phyloP scores from a whole-genome alignment of 2,113 vertebrate genomes.

The Ptilorrhoa leucosticta region DNA sequence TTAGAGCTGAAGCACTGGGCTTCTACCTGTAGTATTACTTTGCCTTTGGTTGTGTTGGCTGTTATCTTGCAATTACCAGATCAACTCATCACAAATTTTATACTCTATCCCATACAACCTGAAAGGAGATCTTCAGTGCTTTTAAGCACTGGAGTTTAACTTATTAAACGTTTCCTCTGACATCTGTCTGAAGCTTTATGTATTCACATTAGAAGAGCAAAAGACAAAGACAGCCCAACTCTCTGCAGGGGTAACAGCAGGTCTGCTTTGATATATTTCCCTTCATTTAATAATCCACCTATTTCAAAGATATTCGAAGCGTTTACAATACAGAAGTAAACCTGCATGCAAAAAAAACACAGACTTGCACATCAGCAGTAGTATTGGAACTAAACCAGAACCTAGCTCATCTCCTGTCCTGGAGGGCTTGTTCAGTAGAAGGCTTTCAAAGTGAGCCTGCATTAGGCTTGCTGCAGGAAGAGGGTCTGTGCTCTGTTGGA shows the following conservation, averaged over 20 bases:
- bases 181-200: not conserved
- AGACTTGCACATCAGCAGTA: not conserved
- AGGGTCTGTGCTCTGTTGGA: not conserved
- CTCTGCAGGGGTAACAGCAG: not conserved
- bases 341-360: not conserved
- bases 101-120: not conserved
- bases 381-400: not conserved
- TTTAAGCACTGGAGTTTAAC: not conserved
- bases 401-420: not conserved
- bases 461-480: not conserved
- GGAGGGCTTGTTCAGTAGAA: not conserved
- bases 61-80: conserved; percentile 5
- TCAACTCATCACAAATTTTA: conserved; percentile 1
- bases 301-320: not conserved
- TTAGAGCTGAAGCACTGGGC: not conserved
- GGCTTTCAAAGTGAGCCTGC: not conserved
- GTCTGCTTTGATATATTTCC: not conserved
- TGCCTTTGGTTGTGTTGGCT: not conserved
- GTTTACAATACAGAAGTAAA: not conserved
- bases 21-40: not conserved
- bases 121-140: not conserved
- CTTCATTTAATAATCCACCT: not conserved
- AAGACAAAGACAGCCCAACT: not conserved
- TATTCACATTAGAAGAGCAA: not conserved
- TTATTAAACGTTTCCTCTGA: not conserved